Base-by-base conservation (phyloP, 1,140 invertebrate species). In the Drosophila ironensis region DNA sequence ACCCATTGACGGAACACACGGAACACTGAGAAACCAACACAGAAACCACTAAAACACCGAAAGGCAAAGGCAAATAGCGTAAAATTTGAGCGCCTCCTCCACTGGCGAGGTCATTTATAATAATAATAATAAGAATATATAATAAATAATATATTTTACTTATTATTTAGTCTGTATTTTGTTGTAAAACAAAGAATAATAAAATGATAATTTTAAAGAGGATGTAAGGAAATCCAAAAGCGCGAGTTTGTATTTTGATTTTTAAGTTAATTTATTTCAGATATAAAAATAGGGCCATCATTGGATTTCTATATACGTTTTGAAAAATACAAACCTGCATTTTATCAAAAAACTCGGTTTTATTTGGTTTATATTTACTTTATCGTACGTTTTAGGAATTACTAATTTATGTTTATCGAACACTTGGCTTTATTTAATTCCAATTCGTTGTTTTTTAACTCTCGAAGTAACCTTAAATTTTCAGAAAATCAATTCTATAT, bases 141-240 rank as follows among this genome's bases (percentile, higher is more conserved):
- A 82, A 84, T 77, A 82, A 84, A 82, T 82, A 73, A 84, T 82
- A 84, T 82, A 84, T 82, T 82, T 82, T 82, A 84, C 78, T 84
- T 84, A 84, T 84, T 84, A 84, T 84, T 84, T 84, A 84, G 78
- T 84, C 78, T 84, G 78, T 84, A 84, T 84, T 82, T 82, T 86
- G 78, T 84, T 84, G 78, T 86, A 84, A 71, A 86, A 84, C 78
- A 84, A 78, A 82, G 59, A 84, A 54, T 77, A 82, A 84, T 78
- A 84, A 78, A 74, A 76, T 38, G 54, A 81, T 84, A 86, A 84
- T 78, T 86, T 78, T 84, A 86, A 52, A 66, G 72, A 42, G 57
- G 20, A 71, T 61, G 25, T 71, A 57, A 71, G 38, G 46, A 69
- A 60, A 68, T 27, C 5, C 8, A 27, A 45, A n/a, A n/a, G n/a